Evolutionary conservation across 2,797 vertebrate species (phyloP).

Genomic region (Danio albolineatus): DNA sequence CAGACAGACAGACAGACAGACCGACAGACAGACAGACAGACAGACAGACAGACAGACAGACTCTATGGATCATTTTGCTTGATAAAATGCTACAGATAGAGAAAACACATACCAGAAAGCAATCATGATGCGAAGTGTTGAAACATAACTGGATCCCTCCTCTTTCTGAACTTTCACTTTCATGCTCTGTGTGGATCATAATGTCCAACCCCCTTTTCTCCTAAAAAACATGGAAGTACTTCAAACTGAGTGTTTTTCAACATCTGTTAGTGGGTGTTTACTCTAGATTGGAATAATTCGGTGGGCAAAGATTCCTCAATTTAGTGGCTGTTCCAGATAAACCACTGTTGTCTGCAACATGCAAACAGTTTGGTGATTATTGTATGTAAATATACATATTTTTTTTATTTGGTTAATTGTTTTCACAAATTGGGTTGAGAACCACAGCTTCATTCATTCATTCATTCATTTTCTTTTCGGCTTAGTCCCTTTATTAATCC

Average conservation of each 20-base stretch:
- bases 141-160: conserved; percentile 65
- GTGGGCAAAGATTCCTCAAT: neutral
- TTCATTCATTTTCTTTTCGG: no score
- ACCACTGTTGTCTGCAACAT: neutral
- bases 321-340: neutral
- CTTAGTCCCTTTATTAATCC: no score
- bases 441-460: no score
- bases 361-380: neutral
- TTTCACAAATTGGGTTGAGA: no score
- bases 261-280: conserved; percentile 14
- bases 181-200: conserved; percentile 2
- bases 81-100: neutral
- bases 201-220: conserved; percentile 17
- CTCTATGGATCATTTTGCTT: neutral
- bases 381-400: no score
- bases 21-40: neutral
- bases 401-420: no score
- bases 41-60: neutral
- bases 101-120: conserved; percentile 18
- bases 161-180: conserved; percentile 33
- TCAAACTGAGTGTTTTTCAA: conserved; percentile 15
- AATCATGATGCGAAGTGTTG: conserved; percentile 54
- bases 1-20: neutral
- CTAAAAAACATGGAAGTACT: neutral
- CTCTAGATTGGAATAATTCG: neutral